Percentiles rank a stretch among this genome's conserved stretches.
phyloP scores from a whole-genome alignment of 2,888 invertebrate species.

The Nasonovia ribisnigri region DNA sequence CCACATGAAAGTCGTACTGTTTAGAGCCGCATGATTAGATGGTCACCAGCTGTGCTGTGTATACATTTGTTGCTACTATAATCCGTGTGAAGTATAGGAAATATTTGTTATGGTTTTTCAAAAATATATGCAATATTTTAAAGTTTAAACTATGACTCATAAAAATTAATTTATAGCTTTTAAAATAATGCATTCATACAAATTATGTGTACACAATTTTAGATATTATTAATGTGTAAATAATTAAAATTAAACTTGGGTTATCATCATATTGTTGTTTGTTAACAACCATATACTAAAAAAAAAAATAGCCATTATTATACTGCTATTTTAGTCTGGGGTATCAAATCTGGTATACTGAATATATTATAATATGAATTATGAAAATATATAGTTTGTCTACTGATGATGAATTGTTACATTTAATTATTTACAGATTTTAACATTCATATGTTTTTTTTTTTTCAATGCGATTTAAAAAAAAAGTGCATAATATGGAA shows the following conservation, averaged over 20 bases:
- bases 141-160: not conserved
- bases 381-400: not conserved
- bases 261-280: not conserved
- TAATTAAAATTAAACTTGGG: not conserved
- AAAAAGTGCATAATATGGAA: not conserved
- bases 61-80: not conserved
- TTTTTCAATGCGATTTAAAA: not conserved
- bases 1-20: not conserved
- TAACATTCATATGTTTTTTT: not conserved
- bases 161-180: not conserved
- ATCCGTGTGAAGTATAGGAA: not conserved
- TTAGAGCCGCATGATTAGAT: not conserved
- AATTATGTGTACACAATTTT: not conserved
- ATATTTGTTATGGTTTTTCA: not conserved
- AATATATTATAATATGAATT: not conserved
- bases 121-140: not conserved
- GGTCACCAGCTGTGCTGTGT: not conserved
- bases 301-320: too few species aligned
- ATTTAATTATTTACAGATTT: not conserved
- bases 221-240: not conserved
- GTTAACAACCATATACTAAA: not conserved
- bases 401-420: not conserved
- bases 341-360: not conserved
- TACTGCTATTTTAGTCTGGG: too few species aligned
- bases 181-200: not conserved